Evolutionary conservation across 2,888 invertebrate genomes (phyloP).

Genomic region (Syrphus vitripennis): DNA sequence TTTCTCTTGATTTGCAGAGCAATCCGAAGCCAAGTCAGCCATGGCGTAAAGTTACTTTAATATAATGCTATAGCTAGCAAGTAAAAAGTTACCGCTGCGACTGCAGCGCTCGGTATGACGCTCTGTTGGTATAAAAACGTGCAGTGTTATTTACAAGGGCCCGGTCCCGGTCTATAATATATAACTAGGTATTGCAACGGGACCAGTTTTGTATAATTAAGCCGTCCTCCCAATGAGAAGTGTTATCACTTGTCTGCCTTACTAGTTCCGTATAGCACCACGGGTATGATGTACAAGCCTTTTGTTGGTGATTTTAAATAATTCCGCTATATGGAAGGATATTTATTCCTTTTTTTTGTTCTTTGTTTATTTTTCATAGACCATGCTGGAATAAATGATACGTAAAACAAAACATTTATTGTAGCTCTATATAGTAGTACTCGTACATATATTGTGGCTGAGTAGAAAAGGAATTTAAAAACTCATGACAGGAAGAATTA

Average conservation of each 20-base stretch:
- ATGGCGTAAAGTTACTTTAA: slow-evolving; percentile 49
- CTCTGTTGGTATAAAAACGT: background rate
- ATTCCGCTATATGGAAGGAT: slow-evolving; percentile 55
- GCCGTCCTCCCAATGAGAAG: slow-evolving; percentile 45
- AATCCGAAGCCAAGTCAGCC: slow-evolving; percentile 51
- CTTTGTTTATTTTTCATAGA: slow-evolving; percentile 21
- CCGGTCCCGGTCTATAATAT: background rate
- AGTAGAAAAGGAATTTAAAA: slow-evolving; percentile 53
- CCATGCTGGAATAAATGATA: slow-evolving; percentile 45
- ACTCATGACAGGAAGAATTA: slow-evolving; percentile 59
- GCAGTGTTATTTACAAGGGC: background rate
- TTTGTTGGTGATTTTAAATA: slow-evolving; percentile 50
- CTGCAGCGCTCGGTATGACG: background rate
- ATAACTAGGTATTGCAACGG: slow-evolving; percentile 11
- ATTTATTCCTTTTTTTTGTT: slow-evolving; percentile 11
- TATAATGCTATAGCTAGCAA: slow-evolving; percentile 12
- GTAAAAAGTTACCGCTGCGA: background rate
- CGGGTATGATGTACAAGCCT: background rate
- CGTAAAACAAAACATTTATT: slow-evolving; percentile 43
- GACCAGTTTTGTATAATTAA: slow-evolving; percentile 60
- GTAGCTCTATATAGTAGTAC: too few relatives aligned
- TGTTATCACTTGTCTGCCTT: slow-evolving; percentile 55
- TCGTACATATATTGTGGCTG: background rate
- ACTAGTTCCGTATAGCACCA: slow-evolving; percentile 5
- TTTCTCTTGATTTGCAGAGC: slow-evolving; percentile 61